phyloP scores from a whole-genome alignment of 2,113 vertebrate species.

The Petrocephalus microphthalmus region DNA sequence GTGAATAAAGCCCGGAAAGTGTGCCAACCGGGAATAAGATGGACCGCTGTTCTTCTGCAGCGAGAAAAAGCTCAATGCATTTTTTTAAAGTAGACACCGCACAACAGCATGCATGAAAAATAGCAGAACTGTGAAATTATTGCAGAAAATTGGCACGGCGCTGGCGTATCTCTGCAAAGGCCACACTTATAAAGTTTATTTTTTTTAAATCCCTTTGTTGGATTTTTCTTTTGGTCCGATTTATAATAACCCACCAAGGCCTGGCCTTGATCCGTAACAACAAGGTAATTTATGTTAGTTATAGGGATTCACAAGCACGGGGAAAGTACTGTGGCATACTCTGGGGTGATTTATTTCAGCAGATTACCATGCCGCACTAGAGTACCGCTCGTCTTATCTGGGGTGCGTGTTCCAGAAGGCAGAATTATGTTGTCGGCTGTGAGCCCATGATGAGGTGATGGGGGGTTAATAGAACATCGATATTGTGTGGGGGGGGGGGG shows the following conservation, averaged over 20 bases:
- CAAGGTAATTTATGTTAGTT: constrained; percentile 13
- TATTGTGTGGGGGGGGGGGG: background rate
- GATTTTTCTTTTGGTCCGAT: background rate
- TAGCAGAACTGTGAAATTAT: background rate
- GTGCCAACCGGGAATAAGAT: background rate
- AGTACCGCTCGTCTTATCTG: background rate
- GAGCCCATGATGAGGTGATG: constrained; percentile 8
- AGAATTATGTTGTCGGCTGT: constrained; percentile 13
- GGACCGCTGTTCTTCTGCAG: background rate
- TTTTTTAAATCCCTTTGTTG: background rate
- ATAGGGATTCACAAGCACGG: background rate
- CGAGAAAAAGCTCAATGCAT: background rate
- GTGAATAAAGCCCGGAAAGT: background rate
- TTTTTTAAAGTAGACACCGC: background rate
- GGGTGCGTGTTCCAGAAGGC: constrained; percentile 5
- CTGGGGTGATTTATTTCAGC: constrained; percentile 8
- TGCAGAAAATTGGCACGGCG: background rate
- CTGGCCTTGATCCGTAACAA: constrained; percentile 8
- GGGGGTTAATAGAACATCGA: constrained; percentile 14
- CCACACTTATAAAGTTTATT: background rate
- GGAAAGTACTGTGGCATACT: background rate
- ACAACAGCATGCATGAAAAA: background rate
- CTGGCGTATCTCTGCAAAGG: background rate
- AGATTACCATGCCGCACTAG: constrained; percentile 1
- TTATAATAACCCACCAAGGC: constrained; percentile 1